Evolutionary conservation across 37 sponge, comb jelly and placozoan species (phyloP).

Genomic region (Crambe crambe): DNA sequence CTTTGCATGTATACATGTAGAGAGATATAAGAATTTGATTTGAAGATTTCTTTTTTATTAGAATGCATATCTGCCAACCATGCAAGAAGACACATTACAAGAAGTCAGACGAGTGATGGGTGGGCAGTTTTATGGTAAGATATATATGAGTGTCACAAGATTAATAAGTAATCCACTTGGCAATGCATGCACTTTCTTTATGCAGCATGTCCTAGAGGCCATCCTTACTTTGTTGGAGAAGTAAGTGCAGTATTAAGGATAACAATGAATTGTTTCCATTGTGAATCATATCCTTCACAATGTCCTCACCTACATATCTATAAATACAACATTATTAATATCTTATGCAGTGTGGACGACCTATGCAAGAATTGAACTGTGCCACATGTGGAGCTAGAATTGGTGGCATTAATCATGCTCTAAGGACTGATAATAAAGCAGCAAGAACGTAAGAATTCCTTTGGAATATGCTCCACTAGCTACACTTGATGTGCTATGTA

Average conservation of each 20-base stretch:
- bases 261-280: background rate
- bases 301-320: background rate
- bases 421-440: conserved; percentile 11
- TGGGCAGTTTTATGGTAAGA: conserved; percentile 56
- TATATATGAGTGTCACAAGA: too few species aligned
- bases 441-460: conserved; percentile 42
- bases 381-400: conserved; percentile 38
- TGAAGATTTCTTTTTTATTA: conserved; percentile 16
- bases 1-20: too few species aligned
- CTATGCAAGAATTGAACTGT: conserved; percentile 35
- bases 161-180: too few species aligned
- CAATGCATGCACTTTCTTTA: background rate
- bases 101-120: conserved; percentile 32
- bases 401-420: conserved; percentile 41
- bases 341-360: conserved; percentile 16
- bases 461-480: background rate
- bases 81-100: conserved; percentile 58
- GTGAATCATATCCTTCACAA: background rate
- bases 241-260: conserved; percentile 22
- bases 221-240: conserved; percentile 72
- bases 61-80: conserved; percentile 70
- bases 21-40: too few species aligned
- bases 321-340: background rate
- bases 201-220: conserved; percentile 72
- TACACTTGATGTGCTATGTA: background rate